These are phyloP conservation scores for Mellivora capensis DNA, from an alignment of 2,113 vertebrate species.

Conservation along the genomic window DNA sequence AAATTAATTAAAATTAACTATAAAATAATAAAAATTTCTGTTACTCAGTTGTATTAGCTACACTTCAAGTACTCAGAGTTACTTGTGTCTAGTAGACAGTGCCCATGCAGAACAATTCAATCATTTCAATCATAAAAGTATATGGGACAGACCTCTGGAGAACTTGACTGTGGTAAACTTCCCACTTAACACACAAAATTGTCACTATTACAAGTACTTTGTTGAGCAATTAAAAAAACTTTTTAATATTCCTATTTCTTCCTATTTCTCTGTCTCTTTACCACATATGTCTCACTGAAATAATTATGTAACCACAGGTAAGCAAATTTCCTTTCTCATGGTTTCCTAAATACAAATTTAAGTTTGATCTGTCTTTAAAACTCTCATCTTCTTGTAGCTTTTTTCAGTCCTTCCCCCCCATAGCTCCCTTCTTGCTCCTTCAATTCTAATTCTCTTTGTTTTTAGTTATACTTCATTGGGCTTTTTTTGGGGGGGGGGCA, in stretches of 20 bases:
- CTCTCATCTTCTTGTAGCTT: background rate
- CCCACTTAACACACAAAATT: background rate
- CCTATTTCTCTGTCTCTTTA: background rate
- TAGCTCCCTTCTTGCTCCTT: background rate
- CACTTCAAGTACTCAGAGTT: background rate
- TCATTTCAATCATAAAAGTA: background rate
- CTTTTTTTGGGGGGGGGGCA: no score
- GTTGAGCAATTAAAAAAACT: background rate
- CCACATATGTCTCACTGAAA: background rate
- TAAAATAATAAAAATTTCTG: background rate
- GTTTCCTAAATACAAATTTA: background rate
- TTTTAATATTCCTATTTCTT: slow-evolving; percentile 5
- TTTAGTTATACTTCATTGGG: background rate
- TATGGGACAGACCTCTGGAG: background rate
- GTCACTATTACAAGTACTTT: background rate
- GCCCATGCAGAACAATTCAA: background rate
- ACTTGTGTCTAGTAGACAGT: background rate
- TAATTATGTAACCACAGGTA: background rate
- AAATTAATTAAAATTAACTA: slow-evolving; percentile 11
- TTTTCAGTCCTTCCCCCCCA: background rate
- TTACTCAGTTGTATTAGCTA: background rate
- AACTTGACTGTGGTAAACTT: background rate
- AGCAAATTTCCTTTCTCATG: background rate
- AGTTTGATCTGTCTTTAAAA: background rate
- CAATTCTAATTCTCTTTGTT: background rate